Evolutionary conservation across 1,140 invertebrate species (phyloP).

Genomic region (Drosophila sturtevanti): DNA sequence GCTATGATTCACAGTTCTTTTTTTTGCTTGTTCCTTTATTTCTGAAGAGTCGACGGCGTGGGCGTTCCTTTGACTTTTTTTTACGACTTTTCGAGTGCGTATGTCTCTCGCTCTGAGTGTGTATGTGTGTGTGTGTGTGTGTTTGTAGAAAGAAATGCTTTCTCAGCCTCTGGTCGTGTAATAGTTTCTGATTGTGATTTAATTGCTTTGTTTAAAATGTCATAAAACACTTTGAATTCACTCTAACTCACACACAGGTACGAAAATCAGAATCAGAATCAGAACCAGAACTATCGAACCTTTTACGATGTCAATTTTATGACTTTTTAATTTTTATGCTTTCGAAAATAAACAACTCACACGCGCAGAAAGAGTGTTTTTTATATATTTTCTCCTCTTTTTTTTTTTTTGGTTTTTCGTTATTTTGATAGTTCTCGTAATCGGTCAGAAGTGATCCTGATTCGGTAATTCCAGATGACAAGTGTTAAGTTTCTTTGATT

Average conservation of each 20-base stretch:
- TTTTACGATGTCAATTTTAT: constrained; percentile 70
- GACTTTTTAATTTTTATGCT: constrained; percentile 78
- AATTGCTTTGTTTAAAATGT: constrained; percentile 78
- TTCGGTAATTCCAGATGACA: constrained; percentile 25
- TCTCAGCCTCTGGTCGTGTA: constrained; percentile 23
- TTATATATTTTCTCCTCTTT: no score
- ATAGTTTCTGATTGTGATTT: constrained; percentile 41
- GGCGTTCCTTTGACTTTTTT: constrained; percentile 28
- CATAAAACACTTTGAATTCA: constrained; percentile 56
- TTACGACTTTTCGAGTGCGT: constrained; percentile 49
- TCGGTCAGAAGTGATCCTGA: constrained; percentile 1
- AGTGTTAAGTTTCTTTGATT: constrained; percentile 29
- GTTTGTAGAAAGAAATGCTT: constrained; percentile 47
- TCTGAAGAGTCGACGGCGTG: not conserved
- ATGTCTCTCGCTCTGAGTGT: constrained; percentile 19
- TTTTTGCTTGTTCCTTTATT: not conserved
- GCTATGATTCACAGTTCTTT: constrained; percentile 19
- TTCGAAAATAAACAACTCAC: constrained; percentile 29
- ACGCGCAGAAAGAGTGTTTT: constrained; percentile 22
- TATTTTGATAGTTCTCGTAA: constrained; percentile 39
- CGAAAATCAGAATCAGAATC: constrained; percentile 20
- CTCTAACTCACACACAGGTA: constrained; percentile 9
- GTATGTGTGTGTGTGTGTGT: constrained; percentile 25
- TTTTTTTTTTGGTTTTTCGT: no score
- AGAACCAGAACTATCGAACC: constrained; percentile 36